Conservation (phyloP, 2,888 invertebrate genomes). For the Crossocerus cetratus region DNA sequence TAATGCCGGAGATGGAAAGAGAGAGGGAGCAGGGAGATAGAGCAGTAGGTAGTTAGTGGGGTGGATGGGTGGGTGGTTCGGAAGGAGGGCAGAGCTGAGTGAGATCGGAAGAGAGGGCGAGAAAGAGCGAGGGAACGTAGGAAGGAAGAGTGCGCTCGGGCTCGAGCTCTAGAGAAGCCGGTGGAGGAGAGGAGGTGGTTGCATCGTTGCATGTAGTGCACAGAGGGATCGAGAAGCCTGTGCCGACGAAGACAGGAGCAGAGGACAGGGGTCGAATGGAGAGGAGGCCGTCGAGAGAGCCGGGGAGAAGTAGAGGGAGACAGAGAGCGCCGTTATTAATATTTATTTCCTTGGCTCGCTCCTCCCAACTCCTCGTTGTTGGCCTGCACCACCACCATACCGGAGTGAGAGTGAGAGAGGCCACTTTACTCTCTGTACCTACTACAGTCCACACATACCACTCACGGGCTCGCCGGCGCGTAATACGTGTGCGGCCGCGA, state of each 20-base stretch:
- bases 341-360: constrained; percentile 65
- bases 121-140: constrained; percentile 7
- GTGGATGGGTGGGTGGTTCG: constrained; percentile 6
- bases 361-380: constrained; percentile 55
- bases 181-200: constrained; percentile 14
- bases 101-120: too few relatives aligned
- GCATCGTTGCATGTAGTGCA: neutral
- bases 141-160: constrained; percentile 14
- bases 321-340: constrained; percentile 65
- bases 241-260: constrained; percentile 18
- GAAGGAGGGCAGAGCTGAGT: constrained; percentile 1
- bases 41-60: constrained; percentile 10
- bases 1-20: constrained; percentile 26
- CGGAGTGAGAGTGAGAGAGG: neutral
- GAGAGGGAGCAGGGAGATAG: constrained; percentile 10
- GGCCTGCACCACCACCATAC: constrained; percentile 37
- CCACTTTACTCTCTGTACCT: too few relatives aligned
- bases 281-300: constrained; percentile 19
- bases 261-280: constrained; percentile 15
- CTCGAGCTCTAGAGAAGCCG: neutral
- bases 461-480: neutral
- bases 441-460: constrained; percentile 24
- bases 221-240: neutral
- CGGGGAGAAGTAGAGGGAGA: constrained; percentile 18
- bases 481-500: constrained; percentile 1